A percentile compares a stretch with the other conserved stretches of the same genome.
Conservation (phyloP, 2,113 vertebrate species). For the Delphinus delphis region DNA sequence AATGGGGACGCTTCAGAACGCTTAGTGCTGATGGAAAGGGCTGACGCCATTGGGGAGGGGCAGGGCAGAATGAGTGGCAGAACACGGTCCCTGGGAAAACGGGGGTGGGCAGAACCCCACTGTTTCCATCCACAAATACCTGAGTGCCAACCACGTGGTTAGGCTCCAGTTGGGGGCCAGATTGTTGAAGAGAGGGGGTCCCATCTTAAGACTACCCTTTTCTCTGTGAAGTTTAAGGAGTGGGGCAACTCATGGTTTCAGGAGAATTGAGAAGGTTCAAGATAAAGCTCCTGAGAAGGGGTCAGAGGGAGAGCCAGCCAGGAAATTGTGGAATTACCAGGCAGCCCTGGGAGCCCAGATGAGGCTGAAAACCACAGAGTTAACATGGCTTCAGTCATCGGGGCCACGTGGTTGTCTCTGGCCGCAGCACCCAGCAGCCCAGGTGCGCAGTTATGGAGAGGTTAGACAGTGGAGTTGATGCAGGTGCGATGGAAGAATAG, state of each 20-base stretch:
- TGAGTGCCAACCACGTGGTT: neutral
- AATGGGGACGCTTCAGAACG: neutral
- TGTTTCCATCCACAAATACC: no score
- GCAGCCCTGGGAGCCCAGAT: neutral
- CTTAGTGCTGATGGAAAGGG: neutral
- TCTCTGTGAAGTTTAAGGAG: neutral
- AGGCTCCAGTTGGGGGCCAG: neutral
- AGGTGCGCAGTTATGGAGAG: accelerated
- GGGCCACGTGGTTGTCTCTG: neutral
- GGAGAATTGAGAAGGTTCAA: neutral
- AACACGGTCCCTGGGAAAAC: neutral
- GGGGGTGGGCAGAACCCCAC: accelerated
- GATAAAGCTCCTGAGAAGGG: neutral
- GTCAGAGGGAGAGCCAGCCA: neutral
- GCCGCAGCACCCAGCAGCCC: neutral
- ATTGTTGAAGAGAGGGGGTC: neutral
- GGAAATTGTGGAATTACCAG: neutral
- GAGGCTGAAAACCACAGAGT: neutral
- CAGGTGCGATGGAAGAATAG: neutral
- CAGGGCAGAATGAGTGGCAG: neutral
- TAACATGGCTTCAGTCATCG: neutral
- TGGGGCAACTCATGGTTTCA: neutral
- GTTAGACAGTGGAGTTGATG: neutral
- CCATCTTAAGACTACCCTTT: neutral
- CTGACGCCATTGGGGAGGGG: neutral